Evolutionary conservation across 2,113 vertebrate genomes (phyloP), one percentile per base, ranked within the genome.

Genomic region (Arothron firmamentum): DNA sequence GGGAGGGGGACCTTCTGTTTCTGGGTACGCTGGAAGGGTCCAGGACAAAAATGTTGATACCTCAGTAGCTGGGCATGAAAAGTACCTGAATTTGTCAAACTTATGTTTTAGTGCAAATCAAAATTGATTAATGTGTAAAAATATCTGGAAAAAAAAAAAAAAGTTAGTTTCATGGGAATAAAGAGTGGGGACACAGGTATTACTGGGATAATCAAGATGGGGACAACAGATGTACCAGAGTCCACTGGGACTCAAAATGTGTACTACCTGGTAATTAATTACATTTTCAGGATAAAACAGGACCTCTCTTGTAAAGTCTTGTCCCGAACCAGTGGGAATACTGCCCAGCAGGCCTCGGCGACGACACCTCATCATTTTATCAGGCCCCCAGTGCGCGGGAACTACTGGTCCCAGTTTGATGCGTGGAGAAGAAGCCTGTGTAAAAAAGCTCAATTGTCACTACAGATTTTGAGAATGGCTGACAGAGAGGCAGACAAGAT

Each of bases 401-500:
- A 23, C 56, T 23, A 61, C 67, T 78, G 58, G 72, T 81, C 84
- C 76, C 80, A 75, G 67, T 65, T 79, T 85, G 78, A 71, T 65
- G 77, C 46, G 45, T 59, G 76, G 52, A 57, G 56, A 89, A 85
- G 79, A 21, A 38, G 60, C 73, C 81, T 73, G 62, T 79, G 56
- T 64, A 62, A 79, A 85, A 82, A 87, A 80, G 69, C 71, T 70
- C 70, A 83, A 88, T 88, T 91, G 90, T 90, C 90, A 89, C 82
- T 89, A 88, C 87, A 89, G 84, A 91, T 91, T 90, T 90, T 76
- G 84, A 82, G 87, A 88, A 89, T 88, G 81, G 82, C 70, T 90
- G 90, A 90, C 88, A 90, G 89, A 88, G 78, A 89, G 66, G 81
- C 78, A 81, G 79, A 86, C 79, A 74, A 70, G 81, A 90, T 92